A percentile compares a stretch with the other conserved stretches of the same genome.
phyloP scores from a whole-genome alignment of 2,113 vertebrate genomes.

The Cephalophus harveyi region DNA sequence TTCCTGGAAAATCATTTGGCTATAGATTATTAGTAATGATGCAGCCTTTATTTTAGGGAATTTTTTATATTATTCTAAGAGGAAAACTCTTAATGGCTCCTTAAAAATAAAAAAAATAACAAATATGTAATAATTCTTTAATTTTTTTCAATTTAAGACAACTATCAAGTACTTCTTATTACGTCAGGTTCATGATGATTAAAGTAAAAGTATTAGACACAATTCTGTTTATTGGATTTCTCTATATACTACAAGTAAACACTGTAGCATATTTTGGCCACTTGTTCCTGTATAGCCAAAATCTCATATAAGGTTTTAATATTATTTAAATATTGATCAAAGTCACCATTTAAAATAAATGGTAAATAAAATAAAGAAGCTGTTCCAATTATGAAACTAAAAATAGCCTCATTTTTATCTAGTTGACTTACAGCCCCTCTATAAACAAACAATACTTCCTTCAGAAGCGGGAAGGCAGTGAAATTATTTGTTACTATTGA shows the following conservation, averaged over 20 bases:
- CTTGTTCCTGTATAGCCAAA: not conserved
- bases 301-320: not conserved
- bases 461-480: not conserved
- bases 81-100: not conserved
- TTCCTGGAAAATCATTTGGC: not conserved
- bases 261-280: not conserved
- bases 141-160: not conserved
- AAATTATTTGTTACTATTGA: not conserved
- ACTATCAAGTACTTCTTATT: not conserved
- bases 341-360: conserved; percentile 3
- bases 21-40: not conserved
- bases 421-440: not conserved
- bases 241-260: not conserved
- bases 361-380: not conserved
- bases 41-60: not conserved
- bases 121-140: not conserved
- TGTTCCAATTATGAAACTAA: not conserved
- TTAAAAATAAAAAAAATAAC: not conserved
- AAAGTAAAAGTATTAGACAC: not conserved
- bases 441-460: not conserved
- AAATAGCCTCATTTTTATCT: not conserved
- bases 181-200: not conserved
- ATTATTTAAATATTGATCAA: not conserved
- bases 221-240: not conserved
- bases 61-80: not conserved